Base-by-base conservation (phyloP, 2,113 vertebrate genomes). In the Xiphophorus maculatus region DNA sequence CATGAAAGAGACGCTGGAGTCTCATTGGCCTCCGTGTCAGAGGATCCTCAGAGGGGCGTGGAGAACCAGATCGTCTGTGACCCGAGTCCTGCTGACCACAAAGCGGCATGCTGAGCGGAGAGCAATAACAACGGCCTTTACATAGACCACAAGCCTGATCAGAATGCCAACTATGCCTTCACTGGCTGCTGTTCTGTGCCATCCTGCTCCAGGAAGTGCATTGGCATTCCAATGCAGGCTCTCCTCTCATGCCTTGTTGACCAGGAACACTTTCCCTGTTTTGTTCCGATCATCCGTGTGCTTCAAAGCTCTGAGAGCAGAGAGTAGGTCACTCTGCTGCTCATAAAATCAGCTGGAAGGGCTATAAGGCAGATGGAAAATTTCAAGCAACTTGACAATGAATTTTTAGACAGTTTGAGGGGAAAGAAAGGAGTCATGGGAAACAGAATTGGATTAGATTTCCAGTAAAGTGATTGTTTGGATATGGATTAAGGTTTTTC, bases 111-210 rank as follows among this genome's bases (percentile, higher is more conserved):
- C 75, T 84, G 77, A 87, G 73, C 61, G 67, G 82, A 79, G 66
- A 51, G 66, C 51, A 60, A 83, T 79, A 81, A 89, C 51, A 58
- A 58, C 51, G 65, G 77, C 79, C 83, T 86, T 88, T 77, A 89
- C 64, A 80, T 82, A 30, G 83, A 88, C 69, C 86, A 64, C 74
- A 79, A 48, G 79, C 84, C 89, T 90, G 91, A 84, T 79, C 72
- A 64, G 84, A 90, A 90, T 91, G 78, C 65, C 74, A 92, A 91
- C 84, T 76, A 87, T 78, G 87, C 35, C 27, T 69, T 66, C 64
- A 62, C 81, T 80, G 72, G 79, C 77, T 77, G 63, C 64, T 7
- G 73, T 81, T 63, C 79, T 54, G 67, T 12, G 64, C 71, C 51
- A 8, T 78, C 76, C 66, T 54, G 13, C n/a, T 64, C 81, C 83